Conservation (phyloP, 2,888 invertebrate species). For the Melolontha melolontha region DNA sequence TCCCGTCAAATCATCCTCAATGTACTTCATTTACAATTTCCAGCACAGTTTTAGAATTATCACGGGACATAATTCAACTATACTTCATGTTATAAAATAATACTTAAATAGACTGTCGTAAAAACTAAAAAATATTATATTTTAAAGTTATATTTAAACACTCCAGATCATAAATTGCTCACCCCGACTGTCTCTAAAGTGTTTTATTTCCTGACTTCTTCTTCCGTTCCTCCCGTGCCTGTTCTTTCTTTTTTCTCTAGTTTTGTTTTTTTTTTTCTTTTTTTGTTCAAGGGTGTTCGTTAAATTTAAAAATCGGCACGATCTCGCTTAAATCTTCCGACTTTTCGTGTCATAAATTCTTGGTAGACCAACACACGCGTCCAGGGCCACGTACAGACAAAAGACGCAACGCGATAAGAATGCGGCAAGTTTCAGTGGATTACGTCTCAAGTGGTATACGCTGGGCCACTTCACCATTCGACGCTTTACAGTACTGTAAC, state of each 20-base stretch:
- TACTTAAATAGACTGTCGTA: too few relatives aligned
- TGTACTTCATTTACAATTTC: too few relatives aligned
- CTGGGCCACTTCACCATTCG: too few relatives aligned
- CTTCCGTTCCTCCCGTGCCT: background rate
- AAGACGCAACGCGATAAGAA: conserved; percentile 5
- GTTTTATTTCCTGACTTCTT: conserved; percentile 25
- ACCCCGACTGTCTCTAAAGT: conserved; percentile 24
- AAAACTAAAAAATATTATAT: too few relatives aligned
- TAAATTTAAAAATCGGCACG: conserved; percentile 26
- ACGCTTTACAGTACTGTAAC: too few relatives aligned
- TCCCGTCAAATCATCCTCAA: too few relatives aligned
- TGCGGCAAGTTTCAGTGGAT: too few relatives aligned
- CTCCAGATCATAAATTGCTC: conserved; percentile 21
- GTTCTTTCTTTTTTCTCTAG: background rate
- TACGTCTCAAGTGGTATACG: too few relatives aligned
- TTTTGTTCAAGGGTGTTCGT: conserved; percentile 15
- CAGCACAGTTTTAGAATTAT: too few relatives aligned
- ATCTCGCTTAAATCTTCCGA: conserved; percentile 19
- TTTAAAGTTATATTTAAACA: conserved; percentile 18
- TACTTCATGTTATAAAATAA: too few relatives aligned
- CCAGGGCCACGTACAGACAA: conserved; percentile 12
- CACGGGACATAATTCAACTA: too few relatives aligned
- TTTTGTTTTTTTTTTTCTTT: background rate
- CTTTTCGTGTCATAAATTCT: conserved; percentile 35
- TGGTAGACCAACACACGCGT: background rate